Conservation (phyloP, 2,797 vertebrate species). For the Spheniscus humboldti region DNA sequence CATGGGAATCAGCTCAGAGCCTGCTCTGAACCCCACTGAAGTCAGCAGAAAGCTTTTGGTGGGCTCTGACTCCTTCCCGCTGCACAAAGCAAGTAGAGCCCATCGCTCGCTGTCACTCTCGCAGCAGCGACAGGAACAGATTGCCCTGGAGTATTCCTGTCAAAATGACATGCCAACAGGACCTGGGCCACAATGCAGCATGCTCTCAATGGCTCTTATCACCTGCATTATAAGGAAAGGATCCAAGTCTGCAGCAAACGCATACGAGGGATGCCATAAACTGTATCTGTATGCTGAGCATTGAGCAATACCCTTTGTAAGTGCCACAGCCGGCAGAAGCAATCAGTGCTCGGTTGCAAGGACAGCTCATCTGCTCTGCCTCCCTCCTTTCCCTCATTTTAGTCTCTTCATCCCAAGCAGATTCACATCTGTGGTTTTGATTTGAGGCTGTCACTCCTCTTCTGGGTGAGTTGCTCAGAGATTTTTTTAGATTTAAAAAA, state of each 20-base stretch:
- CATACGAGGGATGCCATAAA: neutral
- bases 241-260: neutral
- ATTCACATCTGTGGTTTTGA: neutral
- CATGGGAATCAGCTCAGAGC: neutral
- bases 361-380: neutral
- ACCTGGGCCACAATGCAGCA: neutral
- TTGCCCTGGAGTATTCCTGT: neutral
- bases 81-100: neutral
- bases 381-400: neutral
- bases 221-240: neutral
- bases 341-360: neutral
- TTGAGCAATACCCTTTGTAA: neutral
- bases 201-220: neutral
- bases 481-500: neutral
- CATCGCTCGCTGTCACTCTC: fast-evolving
- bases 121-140: neutral
- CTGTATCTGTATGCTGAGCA: neutral
- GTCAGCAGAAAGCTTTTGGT: neutral
- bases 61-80: neutral
- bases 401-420: neutral
- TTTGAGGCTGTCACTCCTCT: neutral
- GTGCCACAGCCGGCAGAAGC: neutral
- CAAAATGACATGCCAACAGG: neutral
- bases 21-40: neutral
- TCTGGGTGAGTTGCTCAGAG: neutral